Evolutionary conservation across 1,140 invertebrate genomes (phyloP).

Genomic region (Pogonognathellus flavescens): DNA sequence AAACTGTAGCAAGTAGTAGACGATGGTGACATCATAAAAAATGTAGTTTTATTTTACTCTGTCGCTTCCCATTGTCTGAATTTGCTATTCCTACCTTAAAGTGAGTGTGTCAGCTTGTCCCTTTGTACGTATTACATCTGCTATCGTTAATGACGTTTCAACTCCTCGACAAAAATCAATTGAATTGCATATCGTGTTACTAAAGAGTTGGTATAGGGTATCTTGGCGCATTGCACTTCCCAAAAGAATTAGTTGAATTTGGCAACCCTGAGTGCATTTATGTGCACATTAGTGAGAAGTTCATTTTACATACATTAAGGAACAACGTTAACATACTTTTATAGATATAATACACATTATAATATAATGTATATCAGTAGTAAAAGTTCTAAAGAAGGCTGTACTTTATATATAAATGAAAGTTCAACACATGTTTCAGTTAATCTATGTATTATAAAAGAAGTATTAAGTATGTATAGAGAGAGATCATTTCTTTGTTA

Average conservation of each 20-base stretch:
- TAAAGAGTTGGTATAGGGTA: neutral
- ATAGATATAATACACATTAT: too few relatives aligned
- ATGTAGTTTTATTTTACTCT: constrained; percentile 40
- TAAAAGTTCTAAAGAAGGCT: too few relatives aligned
- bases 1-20: neutral
- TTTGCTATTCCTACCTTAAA: constrained; percentile 30
- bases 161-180: neutral
- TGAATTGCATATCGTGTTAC: neutral
- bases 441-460: neutral
- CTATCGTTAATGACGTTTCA: constrained; percentile 28
- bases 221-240: neutral
- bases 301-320: too few relatives aligned
- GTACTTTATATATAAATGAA: too few relatives aligned
- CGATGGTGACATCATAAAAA: constrained; percentile 11
- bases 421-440: neutral
- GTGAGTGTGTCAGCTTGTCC: constrained; percentile 15
- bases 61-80: constrained; percentile 25
- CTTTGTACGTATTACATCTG: neutral
- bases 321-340: too few relatives aligned
- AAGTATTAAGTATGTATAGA: neutral
- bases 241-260: too few relatives aligned
- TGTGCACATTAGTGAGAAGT: too few relatives aligned
- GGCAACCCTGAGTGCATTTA: too few relatives aligned
- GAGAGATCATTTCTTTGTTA: too few relatives aligned
- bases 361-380: too few relatives aligned